A percentile compares a stretch with the other conserved stretches of the same genome.
phyloP scores from a whole-genome alignment of 1,140 invertebrate species.

The Cylas formicarius region DNA sequence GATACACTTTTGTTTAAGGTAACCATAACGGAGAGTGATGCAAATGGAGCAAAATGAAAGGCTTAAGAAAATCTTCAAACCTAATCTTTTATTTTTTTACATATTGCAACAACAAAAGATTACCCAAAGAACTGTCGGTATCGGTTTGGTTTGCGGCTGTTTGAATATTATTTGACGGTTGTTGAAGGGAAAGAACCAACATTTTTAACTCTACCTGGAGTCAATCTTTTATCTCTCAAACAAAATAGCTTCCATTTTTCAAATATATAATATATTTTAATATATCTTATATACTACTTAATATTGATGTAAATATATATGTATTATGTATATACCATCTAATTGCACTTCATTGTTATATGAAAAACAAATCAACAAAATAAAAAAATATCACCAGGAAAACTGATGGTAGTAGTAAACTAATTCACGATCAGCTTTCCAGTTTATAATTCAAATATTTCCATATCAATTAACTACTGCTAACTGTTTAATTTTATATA shows the following conservation, averaged over 20 bases:
- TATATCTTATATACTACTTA: slow-evolving; percentile 46
- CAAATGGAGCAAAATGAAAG: too few species aligned
- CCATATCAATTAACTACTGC: slow-evolving; percentile 39
- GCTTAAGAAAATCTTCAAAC: too few species aligned
- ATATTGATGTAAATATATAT: slow-evolving; percentile 49
- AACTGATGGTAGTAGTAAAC: slow-evolving; percentile 22
- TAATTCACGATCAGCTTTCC: slow-evolving; percentile 21
- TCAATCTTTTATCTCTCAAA: slow-evolving; percentile 56
- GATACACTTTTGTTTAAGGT: too few species aligned
- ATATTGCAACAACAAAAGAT: neutral
- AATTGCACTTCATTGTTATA: slow-evolving; percentile 49
- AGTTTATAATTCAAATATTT: slow-evolving; percentile 26
- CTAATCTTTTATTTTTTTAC: too few species aligned
- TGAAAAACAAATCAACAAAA: slow-evolving; percentile 29
- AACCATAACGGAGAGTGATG: too few species aligned
- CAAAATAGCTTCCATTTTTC: slow-evolving; percentile 44
- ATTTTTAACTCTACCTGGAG: slow-evolving; percentile 44
- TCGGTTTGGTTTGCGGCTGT: slow-evolving; percentile 44
- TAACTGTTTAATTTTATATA: slow-evolving; percentile 43
- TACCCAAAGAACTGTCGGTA: slow-evolving; percentile 41
- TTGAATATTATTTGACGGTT: slow-evolving; percentile 41
- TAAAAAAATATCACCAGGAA: slow-evolving; percentile 25
- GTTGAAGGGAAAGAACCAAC: slow-evolving; percentile 37
- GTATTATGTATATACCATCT: slow-evolving; percentile 45
- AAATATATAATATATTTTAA: slow-evolving; percentile 45